These are phyloP conservation scores for Riptortus pedestris DNA, from an alignment of 1,140 invertebrate genomes.

Conservation along the genomic window DNA sequence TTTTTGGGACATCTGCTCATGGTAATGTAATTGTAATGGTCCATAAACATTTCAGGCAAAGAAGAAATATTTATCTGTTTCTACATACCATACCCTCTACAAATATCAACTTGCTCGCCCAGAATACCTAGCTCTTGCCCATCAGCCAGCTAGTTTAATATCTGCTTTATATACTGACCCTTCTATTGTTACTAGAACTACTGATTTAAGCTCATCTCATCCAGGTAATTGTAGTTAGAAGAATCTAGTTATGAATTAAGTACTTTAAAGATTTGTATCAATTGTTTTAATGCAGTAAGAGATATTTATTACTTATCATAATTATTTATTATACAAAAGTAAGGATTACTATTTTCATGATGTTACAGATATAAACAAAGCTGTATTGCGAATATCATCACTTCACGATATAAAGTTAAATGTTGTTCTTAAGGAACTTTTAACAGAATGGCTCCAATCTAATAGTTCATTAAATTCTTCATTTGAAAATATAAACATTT, in stretches of 20 bases:
- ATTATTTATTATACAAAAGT: neutral
- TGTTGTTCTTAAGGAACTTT: conserved; percentile 35
- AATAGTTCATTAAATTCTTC: conserved; percentile 16
- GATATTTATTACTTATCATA: neutral
- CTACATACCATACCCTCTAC: conserved; percentile 37
- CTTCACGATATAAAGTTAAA: conserved; percentile 36
- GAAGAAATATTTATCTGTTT: conserved; percentile 37
- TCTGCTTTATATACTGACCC: conserved; percentile 38
- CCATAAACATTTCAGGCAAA: conserved; percentile 31
- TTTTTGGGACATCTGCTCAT: too few species aligned
- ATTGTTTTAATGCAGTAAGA: too few species aligned
- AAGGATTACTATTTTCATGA: neutral
- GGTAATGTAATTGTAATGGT: too few species aligned
- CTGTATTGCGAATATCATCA: conserved; percentile 29
- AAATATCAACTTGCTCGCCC: conserved; percentile 36
- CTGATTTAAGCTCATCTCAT: conserved; percentile 33
- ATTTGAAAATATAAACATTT: conserved; percentile 21
- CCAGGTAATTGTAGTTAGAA: conserved; percentile 35
- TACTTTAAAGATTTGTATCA: too few species aligned
- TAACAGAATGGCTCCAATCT: conserved; percentile 38
- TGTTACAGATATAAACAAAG: conserved; percentile 9
- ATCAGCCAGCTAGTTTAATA: conserved; percentile 35
- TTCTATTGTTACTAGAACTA: conserved; percentile 34
- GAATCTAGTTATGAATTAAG: too few species aligned
- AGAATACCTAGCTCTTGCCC: conserved; percentile 36